Evolutionary conservation across 2,888 invertebrate species (phyloP).

Genomic region (Zootermopsis nevadensis): DNA sequence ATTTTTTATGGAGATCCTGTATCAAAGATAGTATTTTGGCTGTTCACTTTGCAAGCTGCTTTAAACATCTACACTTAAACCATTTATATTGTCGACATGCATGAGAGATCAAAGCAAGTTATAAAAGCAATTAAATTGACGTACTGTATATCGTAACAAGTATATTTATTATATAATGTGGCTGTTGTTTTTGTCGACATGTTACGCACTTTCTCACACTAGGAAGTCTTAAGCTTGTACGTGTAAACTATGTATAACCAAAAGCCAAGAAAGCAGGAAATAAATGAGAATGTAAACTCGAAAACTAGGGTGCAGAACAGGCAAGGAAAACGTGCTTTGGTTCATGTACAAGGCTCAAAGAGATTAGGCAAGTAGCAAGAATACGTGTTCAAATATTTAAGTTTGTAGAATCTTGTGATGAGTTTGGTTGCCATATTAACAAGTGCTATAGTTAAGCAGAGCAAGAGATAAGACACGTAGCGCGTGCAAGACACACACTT

Average conservation of each 20-base stretch:
- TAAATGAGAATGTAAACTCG: conserved; percentile 12
- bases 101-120: not conserved
- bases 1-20: no score
- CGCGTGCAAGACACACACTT: conserved; percentile 14
- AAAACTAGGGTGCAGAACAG: conserved; percentile 14
- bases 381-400: conserved; percentile 53
- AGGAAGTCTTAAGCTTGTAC: not conserved
- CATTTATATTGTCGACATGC: no score
- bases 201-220: not conserved
- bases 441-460: conserved; percentile 39
- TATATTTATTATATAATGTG: not conserved
- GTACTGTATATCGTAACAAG: not conserved
- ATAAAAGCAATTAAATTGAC: not conserved
- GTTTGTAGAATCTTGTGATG: conserved; percentile 50
- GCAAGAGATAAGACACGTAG: conserved; percentile 47
- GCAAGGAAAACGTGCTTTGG: conserved; percentile 44
- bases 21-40: no score
- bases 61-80: no score
- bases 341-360: conserved; percentile 49
- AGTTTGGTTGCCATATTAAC: conserved; percentile 49
- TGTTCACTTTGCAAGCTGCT: no score
- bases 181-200: not conserved
- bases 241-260: not conserved
- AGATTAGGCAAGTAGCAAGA: conserved; percentile 51
- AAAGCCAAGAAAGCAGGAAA: conserved; percentile 25